Base-by-base conservation (phyloP, 2,113 vertebrate genomes). In the Mastomys coucha region DNA sequence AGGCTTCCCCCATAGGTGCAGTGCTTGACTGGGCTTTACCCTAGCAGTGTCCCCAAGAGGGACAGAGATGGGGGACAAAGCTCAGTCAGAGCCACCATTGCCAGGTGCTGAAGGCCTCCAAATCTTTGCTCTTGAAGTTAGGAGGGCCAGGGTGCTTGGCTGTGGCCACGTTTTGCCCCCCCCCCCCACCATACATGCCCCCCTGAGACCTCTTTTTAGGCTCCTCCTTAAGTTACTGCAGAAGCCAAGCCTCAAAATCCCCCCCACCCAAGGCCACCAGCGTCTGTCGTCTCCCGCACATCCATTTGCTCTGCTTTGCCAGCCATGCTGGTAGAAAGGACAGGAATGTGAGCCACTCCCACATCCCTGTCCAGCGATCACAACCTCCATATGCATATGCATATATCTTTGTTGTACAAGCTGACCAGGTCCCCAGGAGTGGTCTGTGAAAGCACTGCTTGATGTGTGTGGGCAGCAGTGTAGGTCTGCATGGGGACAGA, bases 281-380 rank as follows among this genome's bases (percentile, higher is more conserved):
- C 98, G 80, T 96, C 98, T 98, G 96, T 97, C 96, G 97, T 97
- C 98, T 97, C 97, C 94, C 77, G 36, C 97, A 91, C 60, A 91
- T 98, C 95, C 96, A 98, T 98, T 96, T 91, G 96, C 98, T 97
- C 97, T 97, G 95, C 98, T 98, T 98, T 97, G 96, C 97, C 81
- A 94, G 75, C 97, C 81, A 88, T 19, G 94, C 95, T 97, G 98
- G 97, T 87, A 96, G 72, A 95, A 90, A 97, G 98, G 82, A 95
- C 92, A 96, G 98, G 97, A 97, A 97, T 96, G 93, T 98, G 98
- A 97, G 96, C 36, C 63, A 92, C 92, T 92, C 89, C 75, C 53
- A 88, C 97, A 92, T 97, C 97, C 98, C 97, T 96, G n/a, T 98
- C 98, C 97, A 87, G 93, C 96, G 97, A 91, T 97, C 17, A 0